Percentiles rank a stretch among this genome's conserved stretches.
Conservation (phyloP, 2,113 vertebrate species). For the Callionymus lyra region DNA sequence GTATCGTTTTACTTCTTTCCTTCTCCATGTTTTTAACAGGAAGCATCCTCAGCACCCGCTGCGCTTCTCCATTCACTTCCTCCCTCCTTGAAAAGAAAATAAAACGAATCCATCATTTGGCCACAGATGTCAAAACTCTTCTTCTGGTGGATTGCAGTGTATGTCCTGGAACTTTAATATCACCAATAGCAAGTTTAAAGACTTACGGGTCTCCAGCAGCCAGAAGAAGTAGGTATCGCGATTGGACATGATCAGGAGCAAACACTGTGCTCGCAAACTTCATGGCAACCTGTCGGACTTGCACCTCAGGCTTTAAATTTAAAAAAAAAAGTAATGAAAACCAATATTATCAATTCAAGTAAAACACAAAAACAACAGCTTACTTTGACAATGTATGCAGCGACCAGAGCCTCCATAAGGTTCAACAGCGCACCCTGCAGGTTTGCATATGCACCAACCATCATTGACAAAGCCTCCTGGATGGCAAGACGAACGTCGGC, state of each 20-base stretch:
- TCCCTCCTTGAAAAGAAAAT: constrained; percentile 68
- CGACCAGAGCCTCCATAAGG: constrained; percentile 95
- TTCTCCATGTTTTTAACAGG: constrained; percentile 76
- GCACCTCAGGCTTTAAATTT: constrained; percentile 84
- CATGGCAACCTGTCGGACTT: constrained; percentile 95
- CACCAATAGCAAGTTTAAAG: background rate
- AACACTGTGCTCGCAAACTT: constrained; percentile 95
- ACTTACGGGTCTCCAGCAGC: constrained; percentile 97
- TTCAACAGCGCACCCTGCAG: constrained; percentile 92
- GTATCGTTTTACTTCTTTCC: constrained; percentile 78
- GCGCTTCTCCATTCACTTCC: constrained; percentile 88
- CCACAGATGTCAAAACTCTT: background rate
- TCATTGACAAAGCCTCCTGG: constrained; percentile 95
- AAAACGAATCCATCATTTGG: background rate
- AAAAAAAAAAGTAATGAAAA: background rate
- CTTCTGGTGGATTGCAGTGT: too few relatives aligned
- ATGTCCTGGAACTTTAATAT: too few relatives aligned
- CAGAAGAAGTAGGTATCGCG: constrained; percentile 89
- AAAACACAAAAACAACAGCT: background rate
- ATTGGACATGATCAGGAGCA: constrained; percentile 87
- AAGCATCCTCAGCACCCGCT: constrained; percentile 75
- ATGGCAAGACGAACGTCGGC: constrained; percentile 91
- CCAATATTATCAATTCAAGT: background rate
- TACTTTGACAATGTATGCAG: constrained; percentile 93
- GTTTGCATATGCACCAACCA: constrained; percentile 91